Evolutionary conservation across 2,888 invertebrate species (phyloP), one percentile per base, ranked within the genome.

Genomic region (Polydrusus pterygomalis): DNA sequence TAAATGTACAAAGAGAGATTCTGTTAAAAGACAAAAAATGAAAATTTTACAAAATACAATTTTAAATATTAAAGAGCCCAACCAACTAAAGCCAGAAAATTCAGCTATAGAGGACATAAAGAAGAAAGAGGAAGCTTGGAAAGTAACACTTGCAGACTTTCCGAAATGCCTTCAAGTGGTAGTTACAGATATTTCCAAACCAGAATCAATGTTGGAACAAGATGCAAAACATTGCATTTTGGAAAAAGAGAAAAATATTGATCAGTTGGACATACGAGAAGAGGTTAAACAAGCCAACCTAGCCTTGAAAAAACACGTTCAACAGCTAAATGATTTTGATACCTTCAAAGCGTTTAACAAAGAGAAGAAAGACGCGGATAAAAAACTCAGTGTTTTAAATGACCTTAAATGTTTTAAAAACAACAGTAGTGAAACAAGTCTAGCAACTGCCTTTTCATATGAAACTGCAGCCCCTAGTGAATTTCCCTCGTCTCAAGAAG

Each of bases 131-230:
- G 47, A n/a, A n/a, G 3, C 2, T 13, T 7, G 17, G 17, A 5
- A 64, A 10, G 17, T 7, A 49, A 49, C 6, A 30, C 30, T 30
- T 25, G 56, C 56, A 15, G 64, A 72, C 49, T 68, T 62, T 62
- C 72, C 51, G 63, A 51, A 67, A 49, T 71, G 45, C 69, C 75
- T 45, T 25, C 60, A 71, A 74, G 9, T 18, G 9, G 7, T 38
- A 8, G 17, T 60, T 1, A 15, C 38, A 3, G 10, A 60, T 3
- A 25, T 51, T 25, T 25, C 25, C 0, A 25, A 51, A 25, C 6
- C 49, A 18, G 11, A 34, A 34, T 1, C 34, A 34, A 34, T 7
- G 8, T 7, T 10, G 8, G 34, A 34, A 34, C 9, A 34, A 34
- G 34, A 25, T 25, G 25, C 25, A 1, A 25, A 25, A 25, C 25